phyloP scores from a whole-genome alignment of 2,888 invertebrate species.

The Dolomedes plantarius region DNA sequence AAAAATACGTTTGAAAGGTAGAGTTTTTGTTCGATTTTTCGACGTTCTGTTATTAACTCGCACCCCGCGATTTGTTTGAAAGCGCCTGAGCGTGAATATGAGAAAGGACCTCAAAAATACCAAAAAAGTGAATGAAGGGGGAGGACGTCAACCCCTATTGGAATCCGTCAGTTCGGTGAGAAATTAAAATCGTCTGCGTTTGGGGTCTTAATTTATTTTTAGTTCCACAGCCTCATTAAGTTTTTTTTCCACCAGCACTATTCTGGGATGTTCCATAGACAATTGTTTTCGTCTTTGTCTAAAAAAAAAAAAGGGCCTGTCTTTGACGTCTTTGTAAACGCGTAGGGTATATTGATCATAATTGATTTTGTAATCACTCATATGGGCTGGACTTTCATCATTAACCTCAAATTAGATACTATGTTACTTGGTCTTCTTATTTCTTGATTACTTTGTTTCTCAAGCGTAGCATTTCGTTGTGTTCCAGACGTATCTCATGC shows the following conservation, averaged over 20 bases:
- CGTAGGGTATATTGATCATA: no score
- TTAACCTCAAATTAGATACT: no score
- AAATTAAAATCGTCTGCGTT: constrained; percentile 6
- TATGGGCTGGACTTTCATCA: no score
- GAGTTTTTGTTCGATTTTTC: constrained; percentile 14
- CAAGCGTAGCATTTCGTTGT: no score
- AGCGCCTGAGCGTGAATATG: constrained; percentile 3
- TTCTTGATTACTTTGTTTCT: no score
- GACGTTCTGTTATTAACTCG: constrained; percentile 10
- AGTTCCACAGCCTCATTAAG: neutral
- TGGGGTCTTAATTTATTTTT: constrained; percentile 1
- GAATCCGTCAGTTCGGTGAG: neutral
- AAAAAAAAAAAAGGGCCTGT: no score
- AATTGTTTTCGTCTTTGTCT: no score
- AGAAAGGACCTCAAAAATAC: neutral
- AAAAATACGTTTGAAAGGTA: constrained; percentile 2
- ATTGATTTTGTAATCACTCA: no score
- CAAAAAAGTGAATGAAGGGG: neutral
- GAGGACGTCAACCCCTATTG: neutral
- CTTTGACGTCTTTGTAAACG: no score
- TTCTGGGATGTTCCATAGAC: no score
- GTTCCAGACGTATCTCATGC: no score
- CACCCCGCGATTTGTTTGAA: constrained; percentile 14
- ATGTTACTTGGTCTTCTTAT: no score
- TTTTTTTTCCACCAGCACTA: neutral